Base-by-base conservation (phyloP, 2,113 vertebrate species). In the Campylorhamphus procurvoides region DNA sequence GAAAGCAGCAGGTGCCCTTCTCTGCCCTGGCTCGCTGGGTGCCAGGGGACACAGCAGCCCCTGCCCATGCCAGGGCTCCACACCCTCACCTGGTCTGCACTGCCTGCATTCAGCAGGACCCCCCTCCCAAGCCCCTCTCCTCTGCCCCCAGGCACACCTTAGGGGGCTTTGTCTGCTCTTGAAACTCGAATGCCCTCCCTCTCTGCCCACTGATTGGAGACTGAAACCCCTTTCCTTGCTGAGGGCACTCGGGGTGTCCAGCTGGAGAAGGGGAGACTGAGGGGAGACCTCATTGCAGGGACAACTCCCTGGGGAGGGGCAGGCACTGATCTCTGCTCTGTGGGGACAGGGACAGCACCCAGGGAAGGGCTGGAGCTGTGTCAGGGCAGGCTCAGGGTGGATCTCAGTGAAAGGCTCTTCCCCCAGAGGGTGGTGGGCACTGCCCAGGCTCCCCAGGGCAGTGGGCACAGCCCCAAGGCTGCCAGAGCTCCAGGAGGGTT, bases 1-100 rank as follows among this genome's bases (percentile, higher is more conserved):
- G 73, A 86, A 63, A 39, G 79, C 72, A 88, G 78, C 2, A 87
- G 79, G 74, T 87, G 18, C 59, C 52, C 73, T 76, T 50, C 27
- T 55, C 22, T 0, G 0, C 93, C 85, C 95, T 87, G 93, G 80
- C 59, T 84, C 13, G 17, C 55, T 58, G 72, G 90, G 85, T 20
- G 40, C 93, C 91, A 85, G 96, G 92, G 95, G 86, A 84, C 95
- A 97, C 94, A 49, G 95, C 91, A 97, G 94, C 96, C 74, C 8
- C 62, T 63, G 42, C 16, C 46, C 4, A 0, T 72, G 79, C 91
- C 96, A 83, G 66, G 87, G 85, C 62, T 71, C 42, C 49, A 72
- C 85, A 56, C 68, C 55, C 83, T 2, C n/a, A 72, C 63, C 39
- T 53, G 47, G 6, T 62, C 69, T 58, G 75, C 64, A 18, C 28